A percentile compares a stretch with the other conserved stretches of the same genome.
These are phyloP conservation scores for Tetanocera ferruginea DNA, from an alignment of 2,888 invertebrate species.

Conservation along the genomic window DNA sequence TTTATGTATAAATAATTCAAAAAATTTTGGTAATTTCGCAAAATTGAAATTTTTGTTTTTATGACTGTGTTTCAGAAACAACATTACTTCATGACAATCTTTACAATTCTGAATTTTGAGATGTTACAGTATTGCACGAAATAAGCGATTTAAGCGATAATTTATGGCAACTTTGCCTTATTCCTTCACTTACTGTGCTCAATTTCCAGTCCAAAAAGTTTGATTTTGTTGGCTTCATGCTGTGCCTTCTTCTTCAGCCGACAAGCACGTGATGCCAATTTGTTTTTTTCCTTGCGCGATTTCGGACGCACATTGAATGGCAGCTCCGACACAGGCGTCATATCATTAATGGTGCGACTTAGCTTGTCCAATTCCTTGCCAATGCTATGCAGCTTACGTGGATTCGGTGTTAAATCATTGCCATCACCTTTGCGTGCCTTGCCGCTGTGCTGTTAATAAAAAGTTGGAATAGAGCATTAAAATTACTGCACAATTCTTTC, in stretches of 20 bases:
- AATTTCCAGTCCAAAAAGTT: constrained; percentile 90
- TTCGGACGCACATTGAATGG: constrained; percentile 90
- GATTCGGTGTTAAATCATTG: constrained; percentile 96
- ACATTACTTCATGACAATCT: too few species aligned
- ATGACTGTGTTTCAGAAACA: too few species aligned
- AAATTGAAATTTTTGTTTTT: too few species aligned
- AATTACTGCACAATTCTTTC: background rate
- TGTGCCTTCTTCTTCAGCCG: constrained; percentile 98
- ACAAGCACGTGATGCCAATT: constrained; percentile 96
- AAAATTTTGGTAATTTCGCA: too few species aligned
- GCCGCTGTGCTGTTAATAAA: constrained; percentile 74
- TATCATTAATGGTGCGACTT: constrained; percentile 91
- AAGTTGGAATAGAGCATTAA: constrained; percentile 24
- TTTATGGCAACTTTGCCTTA: too few species aligned
- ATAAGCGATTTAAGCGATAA: too few species aligned
- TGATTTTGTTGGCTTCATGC: constrained; percentile 98
- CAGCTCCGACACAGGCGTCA: constrained; percentile 94
- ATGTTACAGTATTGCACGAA: too few species aligned
- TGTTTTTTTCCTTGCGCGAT: constrained; percentile 98
- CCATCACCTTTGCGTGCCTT: constrained; percentile 97
- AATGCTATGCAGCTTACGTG: constrained; percentile 89
- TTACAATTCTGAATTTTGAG: too few species aligned
- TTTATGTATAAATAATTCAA: too few species aligned
- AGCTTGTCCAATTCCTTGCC: constrained; percentile 94
- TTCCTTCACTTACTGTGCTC: constrained; percentile 86